Evolutionary conservation across 1,140 invertebrate genomes (phyloP).

Genomic region (Sweltsa coloradensis): DNA sequence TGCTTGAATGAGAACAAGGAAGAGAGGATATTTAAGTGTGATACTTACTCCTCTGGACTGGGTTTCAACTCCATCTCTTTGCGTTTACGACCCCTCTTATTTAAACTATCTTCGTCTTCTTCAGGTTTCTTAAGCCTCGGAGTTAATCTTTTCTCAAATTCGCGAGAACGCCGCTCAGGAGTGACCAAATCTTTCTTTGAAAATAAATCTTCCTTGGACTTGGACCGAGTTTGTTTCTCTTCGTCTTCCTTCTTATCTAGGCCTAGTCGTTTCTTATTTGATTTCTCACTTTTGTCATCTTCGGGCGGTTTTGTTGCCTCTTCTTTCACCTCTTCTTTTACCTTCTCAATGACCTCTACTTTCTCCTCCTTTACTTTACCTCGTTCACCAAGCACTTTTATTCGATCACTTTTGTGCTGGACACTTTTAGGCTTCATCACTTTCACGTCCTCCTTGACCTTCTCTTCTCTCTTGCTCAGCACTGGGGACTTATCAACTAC

Average conservation of each 20-base stretch:
- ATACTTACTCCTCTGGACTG: slow-evolving; percentile 22
- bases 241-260: slow-evolving; percentile 13
- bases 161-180: slow-evolving; percentile 8
- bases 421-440: slow-evolving; percentile 1
- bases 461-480: slow-evolving; percentile 4
- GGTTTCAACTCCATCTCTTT: slow-evolving; percentile 35
- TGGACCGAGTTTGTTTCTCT: slow-evolving; percentile 26
- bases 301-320: neutral
- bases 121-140: slow-evolving; percentile 19
- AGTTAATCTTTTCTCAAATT: slow-evolving; percentile 11
- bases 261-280: too few relatives aligned
- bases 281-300: too few relatives aligned
- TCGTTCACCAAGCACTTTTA: too few relatives aligned
- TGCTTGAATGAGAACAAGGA: too few relatives aligned
- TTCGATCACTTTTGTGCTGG: too few relatives aligned
- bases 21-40: too few relatives aligned
- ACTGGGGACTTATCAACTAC: slow-evolving; percentile 2
- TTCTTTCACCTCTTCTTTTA: slow-evolving; percentile 2
- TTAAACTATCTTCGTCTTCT: slow-evolving; percentile 29
- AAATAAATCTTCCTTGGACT: slow-evolving; percentile 17
- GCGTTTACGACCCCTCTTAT: slow-evolving; percentile 34
- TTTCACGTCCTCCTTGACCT: neutral
- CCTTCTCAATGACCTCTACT: neutral
- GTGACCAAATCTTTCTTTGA: slow-evolving; percentile 9
- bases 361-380: slow-evolving; percentile 6